Evolutionary conservation across 2,888 invertebrate genomes (phyloP), one percentile per base, ranked within the genome.

Genomic region (Melanchra persicariae): DNA sequence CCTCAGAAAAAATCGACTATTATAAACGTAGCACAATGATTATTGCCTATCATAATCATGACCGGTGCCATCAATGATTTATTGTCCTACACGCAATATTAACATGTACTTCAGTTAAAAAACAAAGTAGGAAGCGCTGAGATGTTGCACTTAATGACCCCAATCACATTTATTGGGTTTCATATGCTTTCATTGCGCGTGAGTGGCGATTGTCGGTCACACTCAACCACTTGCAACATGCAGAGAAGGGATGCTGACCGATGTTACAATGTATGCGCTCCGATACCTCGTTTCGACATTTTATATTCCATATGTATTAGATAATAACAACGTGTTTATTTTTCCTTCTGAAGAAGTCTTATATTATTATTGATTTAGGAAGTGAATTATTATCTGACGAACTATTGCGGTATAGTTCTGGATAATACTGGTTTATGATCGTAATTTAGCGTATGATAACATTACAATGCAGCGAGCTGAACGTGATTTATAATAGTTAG

Each of bases 161-260:
- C 47, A 74, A 79, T 78, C 19, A 67, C 15, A 52, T 52, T 52
- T 77, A 70, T 63, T 64, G 45, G 58, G 59, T 65, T 69, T 51
- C 62, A 65, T 54, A 22, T 40, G 40, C 15, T 40, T 15, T 69
- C 76, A 65, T 68, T 55, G 34, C 63, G 51, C 17, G 40, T 58
- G 79, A 78, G 70, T 61, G 62, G 70, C 60, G 66, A 77, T 62
- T 68, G 74, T 79, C 76, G 74, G 69, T 73, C 67, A 45, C 17
- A 19, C 45, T 45, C 45, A 67, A 66, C 61, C 60, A 57, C 47
- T 83, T 80, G 45, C 84, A 72, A 77, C 82, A 83, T 69, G 37
- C 69, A 66, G 78, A 77, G 81, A 82, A 82, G 82, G 82, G 77
- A 77, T 75, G 68, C 57, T 43, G 67, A 1, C 30, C 43, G 68